Evolutionary conservation across 1,140 invertebrate species (phyloP).

Genomic region (Tetragnatha versicolor): DNA sequence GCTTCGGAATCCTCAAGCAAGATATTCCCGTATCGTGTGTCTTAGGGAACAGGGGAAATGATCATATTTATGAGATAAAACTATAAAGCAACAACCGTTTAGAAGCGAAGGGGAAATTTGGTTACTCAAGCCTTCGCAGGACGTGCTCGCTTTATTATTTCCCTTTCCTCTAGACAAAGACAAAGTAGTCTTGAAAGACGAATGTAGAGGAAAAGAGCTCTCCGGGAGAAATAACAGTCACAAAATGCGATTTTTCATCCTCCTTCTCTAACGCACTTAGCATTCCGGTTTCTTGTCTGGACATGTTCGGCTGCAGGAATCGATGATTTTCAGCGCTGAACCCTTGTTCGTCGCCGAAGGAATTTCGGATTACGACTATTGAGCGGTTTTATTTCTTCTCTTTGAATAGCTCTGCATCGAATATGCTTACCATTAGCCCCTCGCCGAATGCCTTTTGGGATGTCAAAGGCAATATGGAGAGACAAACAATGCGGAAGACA

Average conservation of each 20-base stretch:
- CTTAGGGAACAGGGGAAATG: no score
- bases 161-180: slow-evolving; percentile 6
- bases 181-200: slow-evolving; percentile 14
- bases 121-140: not conserved
- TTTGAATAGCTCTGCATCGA: slow-evolving; percentile 17
- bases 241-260: slow-evolving; percentile 40
- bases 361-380: slow-evolving; percentile 18
- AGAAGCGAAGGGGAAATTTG: slow-evolving; percentile 11
- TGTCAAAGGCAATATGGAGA: no score
- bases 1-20: no score
- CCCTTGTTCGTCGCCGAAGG: not conserved
- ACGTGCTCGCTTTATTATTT: slow-evolving; percentile 18
- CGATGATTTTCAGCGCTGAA: slow-evolving; percentile 17
- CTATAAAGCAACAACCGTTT: slow-evolving; percentile 37
- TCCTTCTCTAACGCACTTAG: slow-evolving; percentile 19
- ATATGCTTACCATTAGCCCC: slow-evolving; percentile 18
- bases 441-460: no score
- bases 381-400: slow-evolving; percentile 9
- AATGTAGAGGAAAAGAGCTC: slow-evolving; percentile 7
- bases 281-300: slow-evolving; percentile 18
- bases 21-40: no score
- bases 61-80: slow-evolving; percentile 8
- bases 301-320: slow-evolving; percentile 3
- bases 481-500: no score
- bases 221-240: slow-evolving; percentile 6